Conservation (phyloP, 2,113 vertebrate genomes). For the Eclectus roratus region DNA sequence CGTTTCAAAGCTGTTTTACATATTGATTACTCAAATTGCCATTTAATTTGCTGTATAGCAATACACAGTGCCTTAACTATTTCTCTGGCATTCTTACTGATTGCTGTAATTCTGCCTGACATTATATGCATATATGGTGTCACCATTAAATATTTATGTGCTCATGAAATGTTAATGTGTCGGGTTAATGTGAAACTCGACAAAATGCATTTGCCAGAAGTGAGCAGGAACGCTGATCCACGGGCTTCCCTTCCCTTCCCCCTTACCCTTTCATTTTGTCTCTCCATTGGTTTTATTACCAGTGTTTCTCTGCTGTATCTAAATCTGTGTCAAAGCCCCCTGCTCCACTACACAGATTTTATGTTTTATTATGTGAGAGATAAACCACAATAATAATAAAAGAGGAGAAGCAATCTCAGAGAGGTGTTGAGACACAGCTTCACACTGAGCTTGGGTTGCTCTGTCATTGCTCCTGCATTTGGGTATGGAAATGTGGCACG, state of each 20-base stretch:
- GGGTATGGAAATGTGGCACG: not conserved
- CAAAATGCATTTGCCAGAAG: constrained; percentile 28
- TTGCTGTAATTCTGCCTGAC: constrained; percentile 64
- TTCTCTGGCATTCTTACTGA: constrained; percentile 70
- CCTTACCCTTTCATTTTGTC: constrained; percentile 36
- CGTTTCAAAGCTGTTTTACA: constrained; percentile 62
- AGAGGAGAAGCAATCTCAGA: not conserved
- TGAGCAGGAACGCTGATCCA: not conserved
- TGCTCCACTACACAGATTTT: constrained; percentile 16
- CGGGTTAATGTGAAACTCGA: constrained; percentile 52
- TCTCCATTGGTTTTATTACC: constrained; percentile 56
- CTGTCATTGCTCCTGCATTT: not conserved
- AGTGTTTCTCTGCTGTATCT: constrained; percentile 25
- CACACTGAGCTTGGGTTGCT: not conserved
- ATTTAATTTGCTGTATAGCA: constrained; percentile 73
- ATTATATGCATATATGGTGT: constrained; percentile 60
- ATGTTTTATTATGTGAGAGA: constrained; percentile 25
- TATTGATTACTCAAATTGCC: constrained; percentile 73
- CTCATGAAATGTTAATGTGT: constrained; percentile 75
- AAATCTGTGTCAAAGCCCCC: constrained; percentile 5
- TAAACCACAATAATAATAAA: not conserved
- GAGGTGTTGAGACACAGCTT: not conserved
- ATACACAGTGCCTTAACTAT: constrained; percentile 59
- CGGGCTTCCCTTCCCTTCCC: not conserved
- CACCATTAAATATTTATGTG: constrained; percentile 72